Percentiles rank a stretch among this genome's conserved stretches.
These are phyloP conservation scores for Tapirus indicus DNA, from an alignment of 2,797 vertebrate species.

Conservation along the genomic window DNA sequence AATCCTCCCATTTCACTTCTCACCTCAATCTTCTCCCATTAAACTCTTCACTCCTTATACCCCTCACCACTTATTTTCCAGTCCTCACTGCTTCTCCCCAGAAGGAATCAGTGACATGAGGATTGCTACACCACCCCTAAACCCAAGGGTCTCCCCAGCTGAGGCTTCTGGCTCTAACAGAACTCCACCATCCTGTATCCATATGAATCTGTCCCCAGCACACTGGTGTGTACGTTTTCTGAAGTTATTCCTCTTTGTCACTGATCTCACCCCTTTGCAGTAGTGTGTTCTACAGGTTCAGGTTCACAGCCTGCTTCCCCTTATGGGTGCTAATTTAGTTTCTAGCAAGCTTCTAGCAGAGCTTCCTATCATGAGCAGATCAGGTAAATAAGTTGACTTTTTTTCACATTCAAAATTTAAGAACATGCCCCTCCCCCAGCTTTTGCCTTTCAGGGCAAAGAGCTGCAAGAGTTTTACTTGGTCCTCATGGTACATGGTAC, in stretches of 20 bases:
- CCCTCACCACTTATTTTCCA: background rate
- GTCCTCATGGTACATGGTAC: background rate
- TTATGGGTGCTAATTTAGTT: background rate
- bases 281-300: background rate
- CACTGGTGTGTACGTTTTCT: background rate
- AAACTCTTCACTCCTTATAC: background rate
- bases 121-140: background rate
- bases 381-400: background rate
- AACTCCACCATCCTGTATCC: background rate
- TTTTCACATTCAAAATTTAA: background rate
- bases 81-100: background rate
- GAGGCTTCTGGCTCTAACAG: background rate
- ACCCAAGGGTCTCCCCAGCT: background rate
- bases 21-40: background rate
- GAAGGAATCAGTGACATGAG: background rate
- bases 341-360: background rate
- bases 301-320: background rate
- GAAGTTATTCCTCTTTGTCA: background rate
- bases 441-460: background rate
- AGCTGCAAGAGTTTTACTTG: background rate
- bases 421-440: background rate
- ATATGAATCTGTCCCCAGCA: background rate
- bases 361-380: background rate
- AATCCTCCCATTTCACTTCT: background rate
- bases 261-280: background rate